Evolutionary conservation across 2,888 invertebrate species (phyloP), one percentile per base, ranked within the genome.

Genomic region (Philereme transversata): DNA sequence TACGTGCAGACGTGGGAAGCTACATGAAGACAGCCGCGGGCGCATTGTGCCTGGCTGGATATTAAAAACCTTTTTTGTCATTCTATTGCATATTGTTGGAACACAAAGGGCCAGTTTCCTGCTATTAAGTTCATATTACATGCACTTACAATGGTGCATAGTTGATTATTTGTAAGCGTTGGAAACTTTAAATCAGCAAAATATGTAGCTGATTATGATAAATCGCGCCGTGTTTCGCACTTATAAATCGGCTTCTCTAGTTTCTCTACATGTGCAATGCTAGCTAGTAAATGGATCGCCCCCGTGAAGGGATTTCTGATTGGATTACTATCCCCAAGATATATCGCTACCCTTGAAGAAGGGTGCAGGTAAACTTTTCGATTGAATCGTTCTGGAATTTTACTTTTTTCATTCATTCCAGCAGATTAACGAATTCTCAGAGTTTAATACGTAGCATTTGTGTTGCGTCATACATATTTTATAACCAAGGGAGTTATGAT

Each of bases 41-140:
- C 71, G 79, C 80, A 89, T 88, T 89, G 87, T 88, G 78, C 7
- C 76, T 71, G 78, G 71, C 79, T 83, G 83, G 78, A 82, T 83
- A 82, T 79, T 80, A 84, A 82, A 87, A 83, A 84, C 75, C 69
- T 72, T 83, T 83, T 88, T 88, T 88, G 87, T 87, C 81, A 82
- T 83, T 83, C 82, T 81, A 86, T 85, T 83, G 83, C 83, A 83
- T 83, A 88, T 90, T 90, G 87, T 89, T 82, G 68, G 70, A 75
- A 81, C 78, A 86, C 86, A 87, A 87, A 87, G 86, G 86, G 80
- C 83, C 75, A 76, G 83, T 82, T 84, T 88, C 86, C 88, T 88
- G 87, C 79, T 83, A 83, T 84, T 81, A 83, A 79, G 76, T 78
- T 80, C 75, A 79, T 79, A 81, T 76, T 74, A 77, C 61, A 72